Percentiles rank a stretch among this genome's conserved stretches.
Evolutionary conservation across 1,140 invertebrate genomes (phyloP).

Genomic region (Meloidogyne exigua): DNA sequence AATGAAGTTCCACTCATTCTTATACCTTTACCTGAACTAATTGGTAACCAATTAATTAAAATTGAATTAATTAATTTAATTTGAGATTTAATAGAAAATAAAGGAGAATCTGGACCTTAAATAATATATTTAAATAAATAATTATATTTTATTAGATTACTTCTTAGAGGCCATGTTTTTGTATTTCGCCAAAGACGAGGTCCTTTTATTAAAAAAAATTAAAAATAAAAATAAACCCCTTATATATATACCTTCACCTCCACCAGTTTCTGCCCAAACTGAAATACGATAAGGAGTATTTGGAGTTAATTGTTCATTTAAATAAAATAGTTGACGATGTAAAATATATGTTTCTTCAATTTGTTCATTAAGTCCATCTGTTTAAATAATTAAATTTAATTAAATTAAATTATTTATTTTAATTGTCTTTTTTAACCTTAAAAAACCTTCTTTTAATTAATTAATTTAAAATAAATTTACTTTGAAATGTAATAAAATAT

Average conservation of each 20-base stretch:
- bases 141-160: slow-evolving; percentile 35
- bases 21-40: slow-evolving; percentile 25
- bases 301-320: slow-evolving; percentile 52
- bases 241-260: slow-evolving; percentile 55
- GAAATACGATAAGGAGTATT: slow-evolving; percentile 55
- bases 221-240: not conserved
- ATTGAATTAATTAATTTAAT: slow-evolving; percentile 36
- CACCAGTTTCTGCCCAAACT: slow-evolving; percentile 63
- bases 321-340: slow-evolving; percentile 54
- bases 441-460: too few relatives aligned
- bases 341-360: slow-evolving; percentile 62
- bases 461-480: slow-evolving; percentile 32
- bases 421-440: too few relatives aligned
- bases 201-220: slow-evolving; percentile 28
- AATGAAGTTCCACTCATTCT: slow-evolving; percentile 59
- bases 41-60: slow-evolving; percentile 54
- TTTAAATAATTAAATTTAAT: slow-evolving; percentile 28
- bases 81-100: slow-evolving; percentile 42
- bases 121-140: slow-evolving; percentile 2
- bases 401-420: slow-evolving; percentile 22
- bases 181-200: slow-evolving; percentile 47
- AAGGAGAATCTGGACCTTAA: slow-evolving; percentile 56
- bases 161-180: slow-evolving; percentile 54
- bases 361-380: slow-evolving; percentile 37
- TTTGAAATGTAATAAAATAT: slow-evolving; percentile 60